Evolutionary conservation across 2,797 vertebrate species (phyloP).

Genomic region (Cirrhinus molitorella): DNA sequence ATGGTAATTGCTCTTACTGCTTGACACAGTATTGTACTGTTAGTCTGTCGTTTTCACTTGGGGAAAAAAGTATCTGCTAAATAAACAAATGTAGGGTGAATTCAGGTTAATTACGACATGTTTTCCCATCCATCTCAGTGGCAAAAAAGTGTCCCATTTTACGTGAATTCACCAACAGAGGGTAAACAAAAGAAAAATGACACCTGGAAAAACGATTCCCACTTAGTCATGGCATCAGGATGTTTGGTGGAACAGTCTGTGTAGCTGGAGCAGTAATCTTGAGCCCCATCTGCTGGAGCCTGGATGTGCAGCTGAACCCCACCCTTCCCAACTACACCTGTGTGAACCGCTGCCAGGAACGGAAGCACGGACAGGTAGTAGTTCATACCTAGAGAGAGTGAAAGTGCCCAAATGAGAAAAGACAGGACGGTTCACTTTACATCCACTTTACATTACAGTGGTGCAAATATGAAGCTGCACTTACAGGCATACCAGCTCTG

Average conservation of each 20-base stretch:
- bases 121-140: background rate
- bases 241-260: conserved; percentile 72
- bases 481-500: conserved; percentile 91
- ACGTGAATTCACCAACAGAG: background rate
- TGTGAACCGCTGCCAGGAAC: conserved; percentile 85
- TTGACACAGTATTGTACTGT: background rate
- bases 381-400: conserved; percentile 80
- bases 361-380: conserved; percentile 82
- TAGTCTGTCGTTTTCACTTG: background rate
- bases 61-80: background rate
- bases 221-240: conserved; percentile 78
- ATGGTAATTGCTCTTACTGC: background rate
- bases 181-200: background rate
- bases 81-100: background rate
- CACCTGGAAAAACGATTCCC: conserved; percentile 88
- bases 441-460: background rate
- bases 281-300: conserved; percentile 69
- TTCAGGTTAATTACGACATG: background rate
- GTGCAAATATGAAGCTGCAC: conserved; percentile 64
- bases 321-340: conserved; percentile 77
- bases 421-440: background rate
- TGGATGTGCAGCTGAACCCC: conserved; percentile 75
- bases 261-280: conserved; percentile 79
- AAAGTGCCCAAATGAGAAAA: background rate
- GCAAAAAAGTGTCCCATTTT: background rate